Evolutionary conservation across 2,888 invertebrate genomes (phyloP).

Genomic region (Morpho deidamia): DNA sequence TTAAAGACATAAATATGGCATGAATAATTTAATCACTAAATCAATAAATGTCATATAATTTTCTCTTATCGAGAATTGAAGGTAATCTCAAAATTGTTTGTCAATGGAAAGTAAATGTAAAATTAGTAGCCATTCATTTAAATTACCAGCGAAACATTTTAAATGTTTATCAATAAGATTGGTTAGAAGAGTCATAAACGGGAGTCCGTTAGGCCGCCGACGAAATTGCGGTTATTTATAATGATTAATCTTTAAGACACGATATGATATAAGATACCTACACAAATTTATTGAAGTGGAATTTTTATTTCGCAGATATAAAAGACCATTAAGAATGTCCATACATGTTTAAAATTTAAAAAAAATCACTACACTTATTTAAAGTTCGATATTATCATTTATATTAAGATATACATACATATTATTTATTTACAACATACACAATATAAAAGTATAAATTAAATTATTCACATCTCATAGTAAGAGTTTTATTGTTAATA

Average conservation of each 20-base stretch:
- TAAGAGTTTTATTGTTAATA: no score
- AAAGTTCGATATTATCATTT: no score
- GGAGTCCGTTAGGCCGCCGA: conserved; percentile 18
- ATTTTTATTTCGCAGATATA: background rate
- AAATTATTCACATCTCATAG: no score
- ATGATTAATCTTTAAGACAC: conserved; percentile 8
- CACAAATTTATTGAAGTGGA: background rate
- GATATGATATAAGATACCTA: conserved; percentile 2
- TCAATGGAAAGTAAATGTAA: conserved; percentile 14
- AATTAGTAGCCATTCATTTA: conserved; percentile 20
- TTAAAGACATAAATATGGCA: no score
- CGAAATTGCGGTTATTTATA: conserved; percentile 16
- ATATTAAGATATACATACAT: no score
- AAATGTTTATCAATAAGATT: conserved; percentile 14
- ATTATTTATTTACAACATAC: no score
- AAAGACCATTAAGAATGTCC: background rate
- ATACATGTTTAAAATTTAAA: background rate
- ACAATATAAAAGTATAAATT: no score
- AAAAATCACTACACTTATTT: background rate
- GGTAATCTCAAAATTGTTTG: conserved; percentile 12
- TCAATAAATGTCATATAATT: background rate
- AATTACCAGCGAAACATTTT: conserved; percentile 18
- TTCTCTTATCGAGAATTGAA: conserved; percentile 17
- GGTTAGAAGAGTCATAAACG: conserved; percentile 15
- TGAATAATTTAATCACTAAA: no score